Evolutionary conservation across 2,113 vertebrate species (phyloP).

Genomic region (Neolamprologus variostigma): DNA sequence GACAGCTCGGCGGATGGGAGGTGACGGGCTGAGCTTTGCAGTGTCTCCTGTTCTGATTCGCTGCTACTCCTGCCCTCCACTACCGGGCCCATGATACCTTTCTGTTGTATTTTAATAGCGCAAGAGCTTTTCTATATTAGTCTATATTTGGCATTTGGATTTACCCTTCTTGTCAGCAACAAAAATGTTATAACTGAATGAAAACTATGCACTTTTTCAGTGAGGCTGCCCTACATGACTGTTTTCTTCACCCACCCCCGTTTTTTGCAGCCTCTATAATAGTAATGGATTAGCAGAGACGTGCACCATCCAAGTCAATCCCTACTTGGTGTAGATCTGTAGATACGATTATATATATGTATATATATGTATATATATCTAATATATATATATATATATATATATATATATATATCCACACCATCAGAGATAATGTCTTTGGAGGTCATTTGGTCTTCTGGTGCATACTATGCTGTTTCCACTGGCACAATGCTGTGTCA

Average conservation of each 20-base stretch:
- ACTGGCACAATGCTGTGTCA: conserved; percentile 33
- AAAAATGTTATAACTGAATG: background rate
- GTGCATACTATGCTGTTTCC: conserved; percentile 28
- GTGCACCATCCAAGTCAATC: background rate
- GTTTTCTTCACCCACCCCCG: background rate
- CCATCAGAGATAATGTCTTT: conserved; percentile 19
- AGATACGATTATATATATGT: background rate
- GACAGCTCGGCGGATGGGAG: conserved; percentile 60
- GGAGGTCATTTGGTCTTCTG: conserved; percentile 44
- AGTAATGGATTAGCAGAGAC: conserved; percentile 3
- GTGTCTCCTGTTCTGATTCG: conserved; percentile 47
- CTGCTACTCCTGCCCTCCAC: conserved; percentile 21
- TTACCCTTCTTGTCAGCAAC: background rate
- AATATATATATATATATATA: background rate
- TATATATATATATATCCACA: background rate
- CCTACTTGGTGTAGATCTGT: background rate
- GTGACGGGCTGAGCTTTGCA: conserved; percentile 39
- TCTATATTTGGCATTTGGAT: background rate
- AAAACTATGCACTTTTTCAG: background rate
- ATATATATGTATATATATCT: too few relatives aligned
- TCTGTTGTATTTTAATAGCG: background rate
- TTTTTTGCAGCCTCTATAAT: background rate
- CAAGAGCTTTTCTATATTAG: background rate
- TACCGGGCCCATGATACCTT: background rate
- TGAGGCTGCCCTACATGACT: background rate